Evolutionary conservation across 1,140 invertebrate genomes (phyloP), one percentile per base, ranked within the genome.

Genomic region (Drosophila repletoides): DNA sequence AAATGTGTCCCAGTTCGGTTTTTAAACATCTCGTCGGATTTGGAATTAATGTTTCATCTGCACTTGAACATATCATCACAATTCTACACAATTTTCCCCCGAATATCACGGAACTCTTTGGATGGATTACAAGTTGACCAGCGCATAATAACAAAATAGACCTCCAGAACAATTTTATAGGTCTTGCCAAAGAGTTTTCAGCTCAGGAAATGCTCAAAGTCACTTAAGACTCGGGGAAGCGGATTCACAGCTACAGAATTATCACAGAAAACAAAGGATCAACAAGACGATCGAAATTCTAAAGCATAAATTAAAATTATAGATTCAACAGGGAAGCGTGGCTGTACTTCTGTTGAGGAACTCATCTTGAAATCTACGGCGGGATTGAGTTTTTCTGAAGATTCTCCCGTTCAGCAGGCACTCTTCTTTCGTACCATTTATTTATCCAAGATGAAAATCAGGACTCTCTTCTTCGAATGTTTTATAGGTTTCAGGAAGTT

Each of bases 171-270:
- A 10, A 22, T 26, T 38, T 52, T 36, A 31, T 29, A 61, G 64
- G 56, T 66, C 15, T 7, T 19, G 1, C 2, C 40, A 24, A 41
- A 22, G 6, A 6, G 10, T 4, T 5, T 15, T 10, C 49, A 3
- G 31, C 31, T 19, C 12, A 26, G 55, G 28, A 61, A 29, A 36
- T 61, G 56, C 64, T 67, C n/a, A 45, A 49, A 52, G 64, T 67
- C 40, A 52, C 17, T 7, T 22, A 1, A n/a, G 64, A 67, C 56
- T 67, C 38, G 21, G 64, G n/a, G 33, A 38, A 6, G 10, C 7
- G n/a, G 2, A 34, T 5, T 14, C 5, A 10, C 33, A 5, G 12
- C 7, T n/a, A 15, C 31, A 15, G 10, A 22, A 24, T 48, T 10
- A 9, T 49, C 40, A 28, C 4, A 10, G n/a, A n/a, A n/a, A 10